Conservation (phyloP, 2,113 vertebrate species). For the Noturus placidus region DNA sequence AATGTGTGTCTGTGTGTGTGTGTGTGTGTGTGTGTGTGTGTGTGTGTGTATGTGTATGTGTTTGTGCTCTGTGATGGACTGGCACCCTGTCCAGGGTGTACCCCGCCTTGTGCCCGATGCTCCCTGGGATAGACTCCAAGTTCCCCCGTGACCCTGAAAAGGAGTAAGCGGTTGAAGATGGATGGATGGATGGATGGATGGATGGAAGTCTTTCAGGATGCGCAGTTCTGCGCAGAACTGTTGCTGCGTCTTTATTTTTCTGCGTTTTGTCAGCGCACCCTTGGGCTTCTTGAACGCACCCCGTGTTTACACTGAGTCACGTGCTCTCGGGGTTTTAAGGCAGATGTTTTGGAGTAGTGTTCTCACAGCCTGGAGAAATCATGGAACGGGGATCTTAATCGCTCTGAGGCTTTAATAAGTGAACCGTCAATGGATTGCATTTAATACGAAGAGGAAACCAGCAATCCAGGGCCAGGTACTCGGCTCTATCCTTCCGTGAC, state of each 20-base stretch:
- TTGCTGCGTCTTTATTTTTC: background rate
- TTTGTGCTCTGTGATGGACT: too few relatives aligned
- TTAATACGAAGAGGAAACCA: background rate
- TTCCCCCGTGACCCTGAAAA: too few relatives aligned
- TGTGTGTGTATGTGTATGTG: too few relatives aligned
- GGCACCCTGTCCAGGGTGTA: too few relatives aligned
- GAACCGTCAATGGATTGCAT: background rate
- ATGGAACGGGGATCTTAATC: background rate
- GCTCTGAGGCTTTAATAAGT: background rate
- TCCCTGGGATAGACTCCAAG: too few relatives aligned
- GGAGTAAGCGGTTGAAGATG: too few relatives aligned
- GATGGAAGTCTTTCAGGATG: background rate
- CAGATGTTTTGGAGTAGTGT: background rate
- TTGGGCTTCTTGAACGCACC: background rate
- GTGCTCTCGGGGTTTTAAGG: constrained; percentile 8
- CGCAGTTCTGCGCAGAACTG: background rate
- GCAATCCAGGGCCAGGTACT: constrained; percentile 1
- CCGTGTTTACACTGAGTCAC: constrained; percentile 37
- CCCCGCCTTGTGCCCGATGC: too few relatives aligned
- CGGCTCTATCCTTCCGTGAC: background rate
- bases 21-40: too few relatives aligned
- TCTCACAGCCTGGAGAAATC: background rate
- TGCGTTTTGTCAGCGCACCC: constrained; percentile 21
- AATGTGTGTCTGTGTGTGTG: too few relatives aligned
- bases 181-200: too few relatives aligned